Percentiles rank a stretch among this genome's conserved stretches.
These are phyloP conservation scores for Falco biarmicus DNA, from an alignment of 2,797 vertebrate genomes.

Conservation along the genomic window DNA sequence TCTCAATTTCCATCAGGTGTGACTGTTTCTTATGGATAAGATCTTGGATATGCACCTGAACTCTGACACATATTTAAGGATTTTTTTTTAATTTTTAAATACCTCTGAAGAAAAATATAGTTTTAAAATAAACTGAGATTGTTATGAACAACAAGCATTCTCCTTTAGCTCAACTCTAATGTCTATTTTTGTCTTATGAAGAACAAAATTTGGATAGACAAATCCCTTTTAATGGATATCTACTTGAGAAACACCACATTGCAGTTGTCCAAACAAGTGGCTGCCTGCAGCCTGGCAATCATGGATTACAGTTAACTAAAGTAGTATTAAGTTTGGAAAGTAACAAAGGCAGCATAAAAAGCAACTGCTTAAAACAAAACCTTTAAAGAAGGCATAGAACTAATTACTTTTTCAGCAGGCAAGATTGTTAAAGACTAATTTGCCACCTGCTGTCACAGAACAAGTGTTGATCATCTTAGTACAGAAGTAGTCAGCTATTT, in stretches of 20 bases:
- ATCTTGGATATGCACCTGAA: not conserved
- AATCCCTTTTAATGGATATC: not conserved
- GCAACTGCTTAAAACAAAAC: not conserved
- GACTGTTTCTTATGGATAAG: not conserved
- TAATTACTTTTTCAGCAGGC: not conserved
- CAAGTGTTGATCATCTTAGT: not conserved
- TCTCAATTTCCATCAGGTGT: accelerated
- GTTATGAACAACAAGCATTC: not conserved
- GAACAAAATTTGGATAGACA: not conserved
- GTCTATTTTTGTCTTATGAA: not conserved
- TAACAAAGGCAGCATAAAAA: conserved; percentile 1
- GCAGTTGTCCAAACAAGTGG: not conserved
- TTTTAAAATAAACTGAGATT: not conserved
- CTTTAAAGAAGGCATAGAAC: not conserved
- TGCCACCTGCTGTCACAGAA: conserved; percentile 2
- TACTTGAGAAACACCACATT: not conserved
- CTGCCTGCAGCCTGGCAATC: not conserved
- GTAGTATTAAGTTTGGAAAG: not conserved
- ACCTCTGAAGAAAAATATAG: not conserved
- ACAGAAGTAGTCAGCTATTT: not conserved
- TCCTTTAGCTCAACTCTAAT: not conserved
- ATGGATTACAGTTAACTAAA: not conserved
- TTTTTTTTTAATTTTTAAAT: not conserved
- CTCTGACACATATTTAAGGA: not conserved
- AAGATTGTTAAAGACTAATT: conserved; percentile 47